Percentiles rank a stretch among this genome's conserved stretches.
Conservation (phyloP, 1,140 invertebrate species). For the Pseudomyrmex pallidus region DNA sequence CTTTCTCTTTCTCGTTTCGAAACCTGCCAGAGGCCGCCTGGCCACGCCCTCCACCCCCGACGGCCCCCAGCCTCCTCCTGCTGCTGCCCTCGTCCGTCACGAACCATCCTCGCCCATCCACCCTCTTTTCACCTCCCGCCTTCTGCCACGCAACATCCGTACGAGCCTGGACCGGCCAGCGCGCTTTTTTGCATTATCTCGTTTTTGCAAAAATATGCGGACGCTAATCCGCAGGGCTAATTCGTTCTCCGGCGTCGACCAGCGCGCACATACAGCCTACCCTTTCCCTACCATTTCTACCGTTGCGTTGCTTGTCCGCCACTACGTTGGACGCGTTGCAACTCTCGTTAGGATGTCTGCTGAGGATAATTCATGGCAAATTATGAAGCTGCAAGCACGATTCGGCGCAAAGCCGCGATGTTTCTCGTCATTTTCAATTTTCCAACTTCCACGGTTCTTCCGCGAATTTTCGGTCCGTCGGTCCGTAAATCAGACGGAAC, state of each 20-base stretch:
- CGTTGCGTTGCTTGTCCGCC: conserved; percentile 57
- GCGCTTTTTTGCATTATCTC: conserved; percentile 83
- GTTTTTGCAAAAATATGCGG: conserved; percentile 83
- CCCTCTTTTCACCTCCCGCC: conserved; percentile 69
- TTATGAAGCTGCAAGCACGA: conserved; percentile 65
- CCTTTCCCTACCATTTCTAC: conserved; percentile 35
- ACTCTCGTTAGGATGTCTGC: conserved; percentile 67
- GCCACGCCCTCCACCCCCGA: conserved; percentile 81
- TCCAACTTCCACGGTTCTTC: conserved; percentile 46
- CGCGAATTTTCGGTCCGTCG: conserved; percentile 53
- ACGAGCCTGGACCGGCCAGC: conserved; percentile 67
- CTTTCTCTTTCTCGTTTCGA: conserved; percentile 79
- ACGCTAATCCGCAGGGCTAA: conserved; percentile 82
- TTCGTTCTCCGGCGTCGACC: conserved; percentile 72
- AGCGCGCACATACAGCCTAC: conserved; percentile 20
- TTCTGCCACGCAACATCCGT: conserved; percentile 73
- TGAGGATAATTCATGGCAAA: conserved; percentile 70
- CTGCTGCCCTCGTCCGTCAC: conserved; percentile 70
- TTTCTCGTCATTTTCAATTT: conserved; percentile 61
- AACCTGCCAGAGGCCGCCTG: conserved; percentile 80
- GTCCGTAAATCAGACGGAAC: conserved; percentile 40
- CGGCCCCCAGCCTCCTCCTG: conserved; percentile 65
- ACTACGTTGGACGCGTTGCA: conserved; percentile 61
- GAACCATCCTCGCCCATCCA: conserved; percentile 73
- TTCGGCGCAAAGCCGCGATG: conserved; percentile 62